These are phyloP conservation scores for Spongilla lacustris DNA, from an alignment of 37 sponge, comb jelly and placozoan genomes.

Conservation along the genomic window DNA sequence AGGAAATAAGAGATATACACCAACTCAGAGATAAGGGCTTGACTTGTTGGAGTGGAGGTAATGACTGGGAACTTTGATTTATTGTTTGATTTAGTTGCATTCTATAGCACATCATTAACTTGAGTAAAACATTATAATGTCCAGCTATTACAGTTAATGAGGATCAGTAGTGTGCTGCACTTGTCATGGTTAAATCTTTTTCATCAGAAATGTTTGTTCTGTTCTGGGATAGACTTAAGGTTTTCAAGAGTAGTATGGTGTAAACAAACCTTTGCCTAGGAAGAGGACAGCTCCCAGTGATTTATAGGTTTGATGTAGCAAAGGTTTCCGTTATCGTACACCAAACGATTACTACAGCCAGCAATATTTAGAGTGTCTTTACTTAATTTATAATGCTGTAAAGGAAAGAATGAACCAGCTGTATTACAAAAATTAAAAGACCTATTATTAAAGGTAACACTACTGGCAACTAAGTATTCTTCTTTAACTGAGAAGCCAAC, in stretches of 20 bases:
- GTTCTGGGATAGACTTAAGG: constrained; percentile 27
- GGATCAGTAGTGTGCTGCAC: constrained; percentile 24
- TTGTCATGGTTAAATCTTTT: constrained; percentile 9
- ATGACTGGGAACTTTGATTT: constrained; percentile 23
- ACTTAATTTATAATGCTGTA: constrained; percentile 18
- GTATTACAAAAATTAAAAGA: constrained; percentile 30
- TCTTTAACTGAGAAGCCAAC: not conserved
- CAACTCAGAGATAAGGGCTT: constrained; percentile 35
- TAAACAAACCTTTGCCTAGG: constrained; percentile 20
- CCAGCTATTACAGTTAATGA: constrained; percentile 35
- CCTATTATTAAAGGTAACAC: constrained; percentile 23
- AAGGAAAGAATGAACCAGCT: constrained; percentile 19
- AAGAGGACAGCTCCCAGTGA: constrained; percentile 31
- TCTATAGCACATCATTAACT: constrained; percentile 19
- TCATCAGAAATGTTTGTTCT: constrained; percentile 19
- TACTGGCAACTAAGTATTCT: not conserved
- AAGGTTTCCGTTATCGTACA: not conserved
- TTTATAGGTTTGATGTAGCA: constrained; percentile 17
- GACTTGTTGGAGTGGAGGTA: constrained; percentile 27
- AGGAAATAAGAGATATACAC: not conserved
- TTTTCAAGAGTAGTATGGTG: constrained; percentile 27
- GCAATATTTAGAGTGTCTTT: constrained; percentile 28
- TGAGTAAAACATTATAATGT: constrained; percentile 31
- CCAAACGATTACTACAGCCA: constrained; percentile 12
- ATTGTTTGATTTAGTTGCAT: constrained; percentile 40